Percentiles rank a stretch among this genome's conserved stretches.
These are phyloP conservation scores for Nothocercus julius DNA, from an alignment of 2,113 vertebrate species.

Conservation along the genomic window DNA sequence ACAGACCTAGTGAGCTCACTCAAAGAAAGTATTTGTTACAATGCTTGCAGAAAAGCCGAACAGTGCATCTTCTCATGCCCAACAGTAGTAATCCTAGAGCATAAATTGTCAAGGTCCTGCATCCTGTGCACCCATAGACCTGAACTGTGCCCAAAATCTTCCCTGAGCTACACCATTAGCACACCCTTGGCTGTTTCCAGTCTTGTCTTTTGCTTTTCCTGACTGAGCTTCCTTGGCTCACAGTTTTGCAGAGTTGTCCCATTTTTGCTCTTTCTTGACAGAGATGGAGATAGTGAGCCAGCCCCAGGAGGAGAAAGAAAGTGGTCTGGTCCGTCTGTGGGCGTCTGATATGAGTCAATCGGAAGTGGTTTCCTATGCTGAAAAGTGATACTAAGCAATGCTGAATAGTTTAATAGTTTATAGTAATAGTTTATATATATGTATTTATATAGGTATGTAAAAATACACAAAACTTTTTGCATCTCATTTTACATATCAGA, in stretches of 20 bases:
- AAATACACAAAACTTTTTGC: not conserved
- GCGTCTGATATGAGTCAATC: not conserved
- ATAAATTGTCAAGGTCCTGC: not conserved
- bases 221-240: not conserved
- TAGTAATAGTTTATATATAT: too few relatives aligned
- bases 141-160: not conserved
- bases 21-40: not conserved
- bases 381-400: not conserved
- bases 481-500: not conserved
- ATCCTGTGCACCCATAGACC: not conserved
- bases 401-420: not conserved
- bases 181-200: not conserved
- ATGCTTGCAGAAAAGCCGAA: not conserved
- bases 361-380: not conserved
- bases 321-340: rapidly evolving
- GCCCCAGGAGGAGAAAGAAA: not conserved
- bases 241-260: not conserved
- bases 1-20: not conserved
- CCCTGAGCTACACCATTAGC: too few relatives aligned
- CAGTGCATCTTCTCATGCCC: not conserved
- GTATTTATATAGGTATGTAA: too few relatives aligned
- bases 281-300: not conserved
- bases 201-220: not conserved
- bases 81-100: not conserved
- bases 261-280: not conserved